Evolutionary conservation across 2,113 vertebrate species (phyloP).

Genomic region (Greenwoodochromis staneri): DNA sequence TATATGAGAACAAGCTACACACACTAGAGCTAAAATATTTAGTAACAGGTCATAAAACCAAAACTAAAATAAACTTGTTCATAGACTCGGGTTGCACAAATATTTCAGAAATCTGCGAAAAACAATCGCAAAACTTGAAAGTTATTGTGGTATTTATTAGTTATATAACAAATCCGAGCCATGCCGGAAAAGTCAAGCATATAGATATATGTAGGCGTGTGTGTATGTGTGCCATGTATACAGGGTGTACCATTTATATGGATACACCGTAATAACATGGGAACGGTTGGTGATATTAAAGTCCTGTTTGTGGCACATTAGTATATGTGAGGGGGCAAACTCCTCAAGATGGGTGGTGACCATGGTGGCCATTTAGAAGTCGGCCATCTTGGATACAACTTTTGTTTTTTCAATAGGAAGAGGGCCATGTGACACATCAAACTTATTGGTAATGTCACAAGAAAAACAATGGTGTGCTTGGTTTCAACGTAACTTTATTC

Average conservation of each 20-base stretch:
- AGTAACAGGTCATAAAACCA: not conserved
- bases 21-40: not conserved
- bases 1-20: not conserved
- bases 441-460: no score
- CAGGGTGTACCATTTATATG: not conserved
- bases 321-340: not conserved
- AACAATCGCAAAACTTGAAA: not conserved
- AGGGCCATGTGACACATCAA: no score
- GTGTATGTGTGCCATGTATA: not conserved
- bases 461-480: no score
- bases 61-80: not conserved
- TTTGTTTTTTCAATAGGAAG: not conserved
- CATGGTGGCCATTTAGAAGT: not conserved
- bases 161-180: not conserved
- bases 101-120: not conserved
- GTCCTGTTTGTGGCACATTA: not conserved
- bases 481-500: no score
- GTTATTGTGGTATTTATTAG: not conserved
- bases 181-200: not conserved
- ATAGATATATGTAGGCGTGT: not conserved
- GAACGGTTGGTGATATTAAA: not conserved
- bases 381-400: not conserved
- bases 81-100: not conserved
- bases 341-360: not conserved
- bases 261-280: fast-evolving